These are phyloP conservation scores for Drosophila watanabei DNA, from an alignment of 1,140 invertebrate species.

Conservation along the genomic window DNA sequence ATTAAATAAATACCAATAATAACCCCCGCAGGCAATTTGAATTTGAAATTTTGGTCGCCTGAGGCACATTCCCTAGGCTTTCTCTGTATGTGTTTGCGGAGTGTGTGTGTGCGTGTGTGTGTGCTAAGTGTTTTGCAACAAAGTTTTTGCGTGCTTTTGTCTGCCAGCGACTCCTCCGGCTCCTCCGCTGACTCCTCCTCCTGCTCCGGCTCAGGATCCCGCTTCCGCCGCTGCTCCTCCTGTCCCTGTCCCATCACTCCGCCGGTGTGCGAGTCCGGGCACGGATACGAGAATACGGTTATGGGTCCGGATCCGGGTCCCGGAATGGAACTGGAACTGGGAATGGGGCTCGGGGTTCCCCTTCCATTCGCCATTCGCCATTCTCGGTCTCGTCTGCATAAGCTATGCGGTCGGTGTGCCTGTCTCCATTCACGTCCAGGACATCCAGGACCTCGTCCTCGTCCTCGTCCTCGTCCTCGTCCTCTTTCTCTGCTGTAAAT, in stretches of 20 bases:
- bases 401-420: conserved; percentile 53
- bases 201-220: conserved; percentile 9
- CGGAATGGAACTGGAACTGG: neutral
- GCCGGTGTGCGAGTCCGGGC: conserved; percentile 6
- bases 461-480: conserved; percentile 17
- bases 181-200: neutral
- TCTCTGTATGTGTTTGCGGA: neutral
- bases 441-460: conserved; percentile 17
- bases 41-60: conserved; percentile 40
- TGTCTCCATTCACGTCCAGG: conserved; percentile 53
- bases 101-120: conserved; percentile 39
- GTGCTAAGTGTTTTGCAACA: conserved; percentile 80
- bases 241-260: conserved; percentile 3
- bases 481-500: conserved; percentile 38
- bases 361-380: neutral
- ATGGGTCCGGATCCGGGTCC: conserved; percentile 6
- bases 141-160: conserved; percentile 79
- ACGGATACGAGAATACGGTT: neutral
- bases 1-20: neutral
- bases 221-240: conserved; percentile 16
- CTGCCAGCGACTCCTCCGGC: conserved; percentile 23
- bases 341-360: neutral
- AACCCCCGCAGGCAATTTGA: neutral
- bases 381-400: conserved; percentile 51
- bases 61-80: conserved; percentile 16